Conservation (phyloP, 30 jellyfish, hydroid and myxozoan genomes). For the Mastigias papua region DNA sequence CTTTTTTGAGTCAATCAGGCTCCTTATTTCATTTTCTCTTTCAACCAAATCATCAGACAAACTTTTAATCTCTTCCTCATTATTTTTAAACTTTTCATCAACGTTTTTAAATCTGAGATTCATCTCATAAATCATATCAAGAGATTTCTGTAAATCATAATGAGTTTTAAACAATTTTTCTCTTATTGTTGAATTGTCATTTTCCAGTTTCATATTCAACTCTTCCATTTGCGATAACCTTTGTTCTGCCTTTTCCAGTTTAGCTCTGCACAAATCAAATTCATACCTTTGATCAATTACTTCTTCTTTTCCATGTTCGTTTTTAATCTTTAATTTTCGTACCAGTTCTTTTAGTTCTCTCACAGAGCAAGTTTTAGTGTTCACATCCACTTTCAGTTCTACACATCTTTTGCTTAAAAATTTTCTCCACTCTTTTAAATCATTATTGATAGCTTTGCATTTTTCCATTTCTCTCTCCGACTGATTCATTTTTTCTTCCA, state of each 20-base stretch:
- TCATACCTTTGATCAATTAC: conserved; percentile 24
- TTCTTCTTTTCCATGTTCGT: conserved; percentile 26
- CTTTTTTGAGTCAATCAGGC: neutral
- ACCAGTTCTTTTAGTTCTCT: neutral
- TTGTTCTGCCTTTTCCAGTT: conserved; percentile 23
- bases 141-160: conserved; percentile 16
- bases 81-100: conserved; percentile 23
- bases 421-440: neutral
- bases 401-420: neutral
- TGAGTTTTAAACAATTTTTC: neutral
- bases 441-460: neutral
- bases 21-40: neutral
- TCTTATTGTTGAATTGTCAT: conserved; percentile 5
- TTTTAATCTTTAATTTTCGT: neutral
- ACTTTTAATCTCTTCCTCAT: conserved; percentile 9
- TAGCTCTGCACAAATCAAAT: neutral
- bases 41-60: neutral
- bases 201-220: conserved; percentile 9
- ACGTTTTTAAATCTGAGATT: conserved; percentile 7
- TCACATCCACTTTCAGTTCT: conserved; percentile 17
- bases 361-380: neutral
- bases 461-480: conserved; percentile 4
- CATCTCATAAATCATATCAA: conserved; percentile 10
- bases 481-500: conserved; percentile 15
- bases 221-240: conserved; percentile 13